Conservation (phyloP, 2,113 vertebrate species). For the Neopipo cinnamomea region DNA sequence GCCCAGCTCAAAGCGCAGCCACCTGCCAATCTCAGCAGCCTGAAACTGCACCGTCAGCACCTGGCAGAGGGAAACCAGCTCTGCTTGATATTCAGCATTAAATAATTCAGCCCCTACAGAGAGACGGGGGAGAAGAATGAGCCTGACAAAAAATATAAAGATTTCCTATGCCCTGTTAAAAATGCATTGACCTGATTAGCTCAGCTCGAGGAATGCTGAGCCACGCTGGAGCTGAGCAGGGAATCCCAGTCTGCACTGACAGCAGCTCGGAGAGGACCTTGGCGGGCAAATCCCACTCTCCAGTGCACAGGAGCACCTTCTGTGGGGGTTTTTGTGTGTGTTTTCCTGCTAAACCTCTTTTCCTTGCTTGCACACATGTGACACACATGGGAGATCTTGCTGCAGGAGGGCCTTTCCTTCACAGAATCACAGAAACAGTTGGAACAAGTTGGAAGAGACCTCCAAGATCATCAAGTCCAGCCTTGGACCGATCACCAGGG, state of each 20-base stretch:
- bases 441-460: neutral
- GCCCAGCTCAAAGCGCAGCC: neutral
- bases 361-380: rapidly evolving
- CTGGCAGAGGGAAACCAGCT: neutral
- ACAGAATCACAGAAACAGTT: neutral
- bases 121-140: neutral
- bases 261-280: rapidly evolving
- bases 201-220: neutral
- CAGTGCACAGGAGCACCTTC: rapidly evolving
- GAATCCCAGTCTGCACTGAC: neutral
- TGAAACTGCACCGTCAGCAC: neutral
- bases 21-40: neutral
- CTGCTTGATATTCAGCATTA: neutral
- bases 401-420: neutral
- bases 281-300: rapidly evolving
- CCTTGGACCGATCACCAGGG: neutral
- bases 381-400: rapidly evolving
- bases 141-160: slow-evolving; percentile 4
- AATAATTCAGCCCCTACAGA: slow-evolving; percentile 30
- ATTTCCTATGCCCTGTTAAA: neutral
- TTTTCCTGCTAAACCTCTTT: neutral
- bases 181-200: neutral
- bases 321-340: too few relatives aligned
- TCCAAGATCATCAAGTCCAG: neutral
- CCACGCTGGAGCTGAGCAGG: neutral